These are phyloP conservation scores for Prenolepis imparis DNA, from an alignment of 2,888 invertebrate genomes.

Conservation along the genomic window DNA sequence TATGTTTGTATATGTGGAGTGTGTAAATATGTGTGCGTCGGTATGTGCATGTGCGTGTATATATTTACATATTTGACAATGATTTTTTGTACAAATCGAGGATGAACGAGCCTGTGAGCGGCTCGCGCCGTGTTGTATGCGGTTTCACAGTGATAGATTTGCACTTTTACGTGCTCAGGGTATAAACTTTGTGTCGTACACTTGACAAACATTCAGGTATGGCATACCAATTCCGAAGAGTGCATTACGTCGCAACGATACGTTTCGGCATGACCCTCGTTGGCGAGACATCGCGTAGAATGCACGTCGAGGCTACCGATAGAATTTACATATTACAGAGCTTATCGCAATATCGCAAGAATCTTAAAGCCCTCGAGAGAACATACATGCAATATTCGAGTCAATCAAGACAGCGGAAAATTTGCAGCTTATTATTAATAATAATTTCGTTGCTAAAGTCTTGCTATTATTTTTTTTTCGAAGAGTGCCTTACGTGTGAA, in stretches of 20 bases:
- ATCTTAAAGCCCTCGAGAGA: neutral
- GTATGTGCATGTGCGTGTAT: slow-evolving; percentile 56
- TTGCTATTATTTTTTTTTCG: neutral
- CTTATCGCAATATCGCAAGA: neutral
- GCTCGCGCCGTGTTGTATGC: slow-evolving; percentile 51
- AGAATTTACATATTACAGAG: neutral
- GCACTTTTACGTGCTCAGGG: slow-evolving; percentile 58
- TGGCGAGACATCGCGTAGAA: slow-evolving; percentile 14
- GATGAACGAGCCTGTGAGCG: slow-evolving; percentile 45
- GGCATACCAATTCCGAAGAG: slow-evolving; percentile 84
- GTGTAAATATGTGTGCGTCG: slow-evolving; percentile 28
- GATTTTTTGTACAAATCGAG: slow-evolving; percentile 53
- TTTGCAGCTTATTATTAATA: neutral
- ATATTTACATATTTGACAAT: slow-evolving; percentile 45
- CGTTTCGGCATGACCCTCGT: slow-evolving; percentile 33
- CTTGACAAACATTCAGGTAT: slow-evolving; percentile 84
- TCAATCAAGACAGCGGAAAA: neutral
- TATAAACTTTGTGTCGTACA: slow-evolving; percentile 74
- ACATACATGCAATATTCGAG: neutral
- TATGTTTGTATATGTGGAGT: neutral
- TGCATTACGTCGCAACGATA: slow-evolving; percentile 77
- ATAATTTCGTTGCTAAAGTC: neutral
- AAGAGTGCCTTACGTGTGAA: neutral
- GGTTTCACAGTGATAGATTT: slow-evolving; percentile 52
- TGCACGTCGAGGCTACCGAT: slow-evolving; percentile 54